Conservation (phyloP, 64 coral and sea anemone genomes). For the Stylophora pistillata region DNA sequence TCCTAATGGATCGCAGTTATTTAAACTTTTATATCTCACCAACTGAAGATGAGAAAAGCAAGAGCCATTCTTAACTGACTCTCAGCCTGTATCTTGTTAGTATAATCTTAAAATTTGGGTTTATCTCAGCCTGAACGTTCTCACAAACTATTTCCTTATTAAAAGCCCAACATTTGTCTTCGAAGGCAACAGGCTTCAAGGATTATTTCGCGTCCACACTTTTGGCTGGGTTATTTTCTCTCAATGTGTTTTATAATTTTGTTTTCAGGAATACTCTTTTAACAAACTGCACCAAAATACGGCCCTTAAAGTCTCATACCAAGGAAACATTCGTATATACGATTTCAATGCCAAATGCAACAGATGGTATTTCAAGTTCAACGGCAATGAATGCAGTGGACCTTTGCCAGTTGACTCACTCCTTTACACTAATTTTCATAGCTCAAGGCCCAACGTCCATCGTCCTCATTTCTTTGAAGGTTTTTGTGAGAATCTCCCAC, state of each 20-base stretch:
- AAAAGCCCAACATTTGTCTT: no score
- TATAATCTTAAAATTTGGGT: no score
- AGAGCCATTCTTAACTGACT: no score
- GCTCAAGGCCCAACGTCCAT: background rate
- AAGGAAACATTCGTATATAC: slow-evolving; percentile 20
- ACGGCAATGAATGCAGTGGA: slow-evolving; percentile 42
- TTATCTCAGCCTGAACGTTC: no score
- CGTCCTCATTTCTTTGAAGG: slow-evolving; percentile 34
- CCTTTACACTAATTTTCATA: background rate
- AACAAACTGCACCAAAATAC: slow-evolving; percentile 12
- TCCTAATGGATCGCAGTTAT: no score
- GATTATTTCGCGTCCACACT: no score
- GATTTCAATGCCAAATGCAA: slow-evolving; percentile 3
- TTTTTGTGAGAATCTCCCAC: slow-evolving; percentile 42
- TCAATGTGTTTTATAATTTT: background rate
- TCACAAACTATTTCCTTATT: no score
- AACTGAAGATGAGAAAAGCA: no score
- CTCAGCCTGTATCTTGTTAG: no score
- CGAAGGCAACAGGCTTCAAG: no score
- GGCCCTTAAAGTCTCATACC: slow-evolving; percentile 35
- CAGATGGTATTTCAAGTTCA: slow-evolving; percentile 71
- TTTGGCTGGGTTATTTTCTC: no score
- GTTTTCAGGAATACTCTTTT: slow-evolving; percentile 30
- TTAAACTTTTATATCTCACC: no score
- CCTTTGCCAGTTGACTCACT: slow-evolving; percentile 49